phyloP scores from a whole-genome alignment of 2,888 invertebrate genomes.

The Actias luna region DNA sequence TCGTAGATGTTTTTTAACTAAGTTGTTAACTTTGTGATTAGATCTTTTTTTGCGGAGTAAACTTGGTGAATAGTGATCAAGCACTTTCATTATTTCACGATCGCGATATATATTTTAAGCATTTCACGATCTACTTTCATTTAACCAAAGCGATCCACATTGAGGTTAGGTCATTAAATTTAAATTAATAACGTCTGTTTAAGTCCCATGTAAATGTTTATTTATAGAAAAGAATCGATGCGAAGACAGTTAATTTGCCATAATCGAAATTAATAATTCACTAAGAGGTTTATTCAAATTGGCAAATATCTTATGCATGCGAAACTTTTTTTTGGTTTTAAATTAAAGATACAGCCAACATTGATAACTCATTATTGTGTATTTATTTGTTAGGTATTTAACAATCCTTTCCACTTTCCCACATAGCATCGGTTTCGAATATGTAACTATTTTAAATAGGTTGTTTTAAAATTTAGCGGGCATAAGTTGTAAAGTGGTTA shows the following conservation, averaged over 20 bases:
- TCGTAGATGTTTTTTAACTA: not conserved
- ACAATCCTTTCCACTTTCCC: no score
- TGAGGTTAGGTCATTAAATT: not conserved
- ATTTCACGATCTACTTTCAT: constrained; percentile 1
- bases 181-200: not conserved
- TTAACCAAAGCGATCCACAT: not conserved
- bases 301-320: not conserved
- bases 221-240: not conserved
- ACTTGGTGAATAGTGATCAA: not conserved
- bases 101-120: not conserved
- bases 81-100: not conserved
- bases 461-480: no score
- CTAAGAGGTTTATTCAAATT: not conserved
- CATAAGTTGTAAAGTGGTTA: no score
- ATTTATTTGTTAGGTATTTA: no score
- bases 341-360: not conserved
- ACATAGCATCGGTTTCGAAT: no score
- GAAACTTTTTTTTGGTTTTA: not conserved
- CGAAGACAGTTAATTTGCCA: constrained; percentile 1
- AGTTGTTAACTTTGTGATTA: not conserved
- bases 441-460: no score
- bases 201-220: not conserved
- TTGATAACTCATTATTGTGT: no score
- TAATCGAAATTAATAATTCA: not conserved
- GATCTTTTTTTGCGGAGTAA: not conserved